Base-by-base conservation (phyloP, 2,113 vertebrate species). In the Lagopus leucura region DNA sequence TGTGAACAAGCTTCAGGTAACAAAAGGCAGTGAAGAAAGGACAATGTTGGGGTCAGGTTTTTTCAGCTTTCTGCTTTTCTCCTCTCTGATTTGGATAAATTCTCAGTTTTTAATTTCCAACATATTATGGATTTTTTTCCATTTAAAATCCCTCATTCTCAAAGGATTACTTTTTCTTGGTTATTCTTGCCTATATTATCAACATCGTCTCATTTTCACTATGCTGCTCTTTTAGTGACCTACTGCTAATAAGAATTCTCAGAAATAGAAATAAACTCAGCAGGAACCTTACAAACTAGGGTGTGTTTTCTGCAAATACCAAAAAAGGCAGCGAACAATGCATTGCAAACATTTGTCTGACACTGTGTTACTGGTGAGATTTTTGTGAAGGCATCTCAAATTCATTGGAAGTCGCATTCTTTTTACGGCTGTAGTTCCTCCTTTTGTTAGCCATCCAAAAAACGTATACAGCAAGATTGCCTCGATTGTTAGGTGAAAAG, bases 261-360 rank as follows among this genome's bases (percentile, higher is more conserved):
- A 93, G 90, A 94, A 96, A 93, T 13, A 85, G 90, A 96, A 94
- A 90, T 88, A 90, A 88, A 88, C 84, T 79, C 45, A 86, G 61
- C 72, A 82, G 85, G 81, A 96, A 40, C 57, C 74, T 92, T 84
- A 84, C 2, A 6, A 93, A 82, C 92, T 60, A 89, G 81, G 81
- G 54, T 67, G 75, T 92, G 36, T 92, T 94, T 95, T 81, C 82
- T 89, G 63, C 45, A 86, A 75, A 92, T 77, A 83, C 89, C 87
- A 89, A 91, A 96, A 94, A 93, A 96, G 80, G 85, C 76, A 95
- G 80, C 0, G 54, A 84, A 61, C 27, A 81, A 86, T 38, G 24
- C 50, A 67, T 70, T 82, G 58, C 84, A 84, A 87, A 75, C 67
- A 50, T 92, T 92, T 86, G 60, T 72, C 85, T 93, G 66, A 94